phyloP scores from a whole-genome alignment of 2,113 vertebrate genomes.

The Potamarius usumacintae region DNA sequence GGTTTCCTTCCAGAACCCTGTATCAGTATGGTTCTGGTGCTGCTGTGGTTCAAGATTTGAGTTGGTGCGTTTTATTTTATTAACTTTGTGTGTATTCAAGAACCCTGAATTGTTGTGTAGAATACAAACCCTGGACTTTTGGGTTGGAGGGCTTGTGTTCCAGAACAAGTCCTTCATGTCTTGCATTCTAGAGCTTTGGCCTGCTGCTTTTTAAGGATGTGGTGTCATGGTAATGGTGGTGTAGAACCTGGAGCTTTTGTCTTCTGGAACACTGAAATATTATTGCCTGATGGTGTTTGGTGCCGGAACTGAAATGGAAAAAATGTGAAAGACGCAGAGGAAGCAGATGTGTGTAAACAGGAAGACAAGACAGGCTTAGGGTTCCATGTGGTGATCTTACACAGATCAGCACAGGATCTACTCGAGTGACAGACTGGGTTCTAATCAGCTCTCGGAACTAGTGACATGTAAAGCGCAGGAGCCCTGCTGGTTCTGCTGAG shows the following conservation, averaged over 20 bases:
- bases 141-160: background rate
- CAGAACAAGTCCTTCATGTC: background rate
- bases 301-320: background rate
- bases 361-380: too few relatives aligned
- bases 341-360: background rate
- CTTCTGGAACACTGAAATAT: background rate
- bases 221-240: background rate
- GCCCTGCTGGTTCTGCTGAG: too few relatives aligned
- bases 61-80: too few relatives aligned
- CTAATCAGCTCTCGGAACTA: background rate
- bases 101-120: background rate
- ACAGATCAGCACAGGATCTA: background rate
- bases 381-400: background rate
- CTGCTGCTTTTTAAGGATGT: background rate
- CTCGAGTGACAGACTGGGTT: background rate
- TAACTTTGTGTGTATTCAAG: too few relatives aligned
- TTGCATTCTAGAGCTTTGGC: background rate
- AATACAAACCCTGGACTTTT: background rate
- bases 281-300: background rate
- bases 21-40: background rate
- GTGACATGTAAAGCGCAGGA: background rate
- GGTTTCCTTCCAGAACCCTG: background rate
- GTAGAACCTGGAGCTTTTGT: background rate
- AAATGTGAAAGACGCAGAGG: background rate
- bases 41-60: too few relatives aligned